Percentiles rank a stretch among this genome's conserved stretches.
Evolutionary conservation across 2,797 vertebrate species (phyloP).

Genomic region (Triplophysa yarkandensis): DNA sequence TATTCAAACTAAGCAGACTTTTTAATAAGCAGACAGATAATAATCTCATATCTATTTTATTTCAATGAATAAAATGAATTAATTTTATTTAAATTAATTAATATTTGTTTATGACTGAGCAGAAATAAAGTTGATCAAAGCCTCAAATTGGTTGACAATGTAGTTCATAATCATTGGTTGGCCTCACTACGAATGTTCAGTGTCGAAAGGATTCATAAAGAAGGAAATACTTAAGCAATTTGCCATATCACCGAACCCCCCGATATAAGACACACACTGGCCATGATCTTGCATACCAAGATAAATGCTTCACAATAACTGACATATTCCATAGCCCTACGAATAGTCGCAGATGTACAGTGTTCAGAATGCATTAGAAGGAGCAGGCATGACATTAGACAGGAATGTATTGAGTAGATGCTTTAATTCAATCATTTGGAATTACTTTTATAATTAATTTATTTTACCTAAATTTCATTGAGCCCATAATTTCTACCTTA

Average conservation of each 20-base stretch:
- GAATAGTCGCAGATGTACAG: slow-evolving; percentile 7
- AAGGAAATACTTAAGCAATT: slow-evolving; percentile 43
- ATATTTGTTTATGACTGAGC: too few relatives aligned
- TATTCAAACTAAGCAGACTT: too few relatives aligned
- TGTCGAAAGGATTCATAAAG: slow-evolving; percentile 30
- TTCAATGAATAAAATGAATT: too few relatives aligned
- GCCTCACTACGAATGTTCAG: slow-evolving; percentile 21
- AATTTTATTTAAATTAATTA: too few relatives aligned
- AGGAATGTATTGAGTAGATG: too few relatives aligned
- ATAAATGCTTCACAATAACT: slow-evolving; percentile 34
- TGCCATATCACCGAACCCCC: slow-evolving; percentile 19
- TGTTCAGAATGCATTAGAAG: neutral
- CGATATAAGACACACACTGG: slow-evolving; percentile 25
- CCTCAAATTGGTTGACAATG: neutral
- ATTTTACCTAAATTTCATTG: neutral
- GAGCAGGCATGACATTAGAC: neutral
- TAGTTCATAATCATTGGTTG: neutral
- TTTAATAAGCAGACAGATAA: too few relatives aligned
- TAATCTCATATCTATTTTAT: too few relatives aligned
- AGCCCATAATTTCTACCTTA: neutral
- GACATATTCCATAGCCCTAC: slow-evolving; percentile 28
- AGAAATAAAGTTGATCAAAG: too few relatives aligned
- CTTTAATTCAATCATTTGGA: too few relatives aligned
- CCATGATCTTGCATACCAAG: slow-evolving; percentile 36
- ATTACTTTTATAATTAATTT: too few relatives aligned